Evolutionary conservation across 2,888 invertebrate species (phyloP), one percentile per base, ranked within the genome.

Genomic region (Pseudococcus longispinus): DNA sequence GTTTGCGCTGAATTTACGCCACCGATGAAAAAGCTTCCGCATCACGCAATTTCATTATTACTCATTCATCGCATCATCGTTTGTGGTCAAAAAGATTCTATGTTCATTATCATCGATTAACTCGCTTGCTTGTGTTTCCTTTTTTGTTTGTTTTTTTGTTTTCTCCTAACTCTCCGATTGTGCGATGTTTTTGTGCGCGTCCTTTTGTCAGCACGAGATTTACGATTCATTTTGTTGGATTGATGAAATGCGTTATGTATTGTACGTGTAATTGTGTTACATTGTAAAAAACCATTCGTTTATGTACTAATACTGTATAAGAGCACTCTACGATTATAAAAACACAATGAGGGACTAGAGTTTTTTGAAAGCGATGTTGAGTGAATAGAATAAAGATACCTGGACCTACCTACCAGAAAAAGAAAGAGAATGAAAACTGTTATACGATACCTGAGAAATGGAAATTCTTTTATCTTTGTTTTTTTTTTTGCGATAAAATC

Each of bases 11-110:
- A 80, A 42, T 80, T 80, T 42, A 80, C 20, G 29, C 42, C 77
- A 80, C 70, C 32, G 29, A 80, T 42, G 32, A 11, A 42, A 80
- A 37, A 37, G 77, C 77, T 80, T 80, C 23, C 42, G 77, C 77
- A n/a, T 80, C 77, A 80, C 70, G 70, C 70, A 70, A 20, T 65
- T 29, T 70, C 70, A 70, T 70, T 65, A 60, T 37, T 65, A 60
- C 60, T 70, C 29, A 70, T 70, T 70, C 70, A 70, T 70, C 60
- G 60, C 60, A 60, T 60, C 29, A 60, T 60, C 70, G 70, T 70
- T 70, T 70, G 70, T 70, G 29, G 29, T 70, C 70, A 29, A 70
- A 29, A 29, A 29, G 32, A 29, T 29, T 70, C 20, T n/a, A 11
- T 70, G 26, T 29, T 70, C 70, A 70, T 70, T 20, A 65, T 65